Base-by-base conservation (phyloP, 2,888 invertebrate genomes). In the Acleris emargana region DNA sequence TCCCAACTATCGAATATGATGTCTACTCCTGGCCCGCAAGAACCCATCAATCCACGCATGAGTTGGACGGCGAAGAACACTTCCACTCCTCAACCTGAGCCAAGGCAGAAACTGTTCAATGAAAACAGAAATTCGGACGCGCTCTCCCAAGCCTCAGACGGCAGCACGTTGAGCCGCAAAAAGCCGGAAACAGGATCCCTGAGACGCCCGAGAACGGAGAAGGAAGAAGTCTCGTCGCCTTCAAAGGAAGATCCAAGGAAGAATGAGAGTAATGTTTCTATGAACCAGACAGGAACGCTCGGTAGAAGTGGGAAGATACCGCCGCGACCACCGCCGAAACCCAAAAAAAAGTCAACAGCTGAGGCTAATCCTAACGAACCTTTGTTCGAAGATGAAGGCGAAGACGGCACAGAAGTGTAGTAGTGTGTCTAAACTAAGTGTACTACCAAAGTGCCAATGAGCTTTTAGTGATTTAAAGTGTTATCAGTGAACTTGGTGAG, bases 361-460 rank as follows among this genome's bases (percentile, higher is more conserved):
- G 94, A 92, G 71, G 83, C 88, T 7, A 91, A 83, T 72, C 82
- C 91, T 68, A 95, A 93, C 75, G 96, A 96, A 74, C 96, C 97
- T 68, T 87, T 97, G 70, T 97, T 97, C 80, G 97, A 97, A 82
- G 97, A 97, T 82, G 97, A 97, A 87, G 96, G 97, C 32, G 97
- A 97, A 81, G 97, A 97, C 75, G 97, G 97, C 72, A 97, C 97
- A 76, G 97, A 97, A 93, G 97, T 97, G 93, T 96, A 95, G 94
- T 90, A 88, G 72, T 74, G 51, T 55, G 72, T 50, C 50, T 51
- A 61, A 68, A 73, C 68, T 75, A 74, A 76, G 76, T 81, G 79
- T 78, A 74, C 76, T 74, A 82, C 83, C 85, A 84, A 88, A 88
- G 89, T 91, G 91, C 90, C 91, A 91, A 91, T 83, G 87, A 88